Base-by-base conservation (phyloP, 2,797 vertebrate species). In the Leptodactylus fallax region DNA sequence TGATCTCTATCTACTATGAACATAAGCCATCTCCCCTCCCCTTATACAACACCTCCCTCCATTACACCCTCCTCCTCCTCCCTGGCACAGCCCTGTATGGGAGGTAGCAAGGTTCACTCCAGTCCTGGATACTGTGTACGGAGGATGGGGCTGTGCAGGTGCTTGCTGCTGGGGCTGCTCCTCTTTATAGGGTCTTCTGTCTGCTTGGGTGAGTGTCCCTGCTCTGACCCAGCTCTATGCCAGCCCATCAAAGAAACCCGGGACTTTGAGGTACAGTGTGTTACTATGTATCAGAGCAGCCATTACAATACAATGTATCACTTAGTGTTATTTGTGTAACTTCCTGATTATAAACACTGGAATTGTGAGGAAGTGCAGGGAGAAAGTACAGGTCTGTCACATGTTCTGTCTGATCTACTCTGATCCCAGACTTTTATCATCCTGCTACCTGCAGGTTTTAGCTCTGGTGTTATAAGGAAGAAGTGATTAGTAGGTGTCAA, bases 221-320 rank as follows among this genome's bases (percentile, higher is more conserved):
- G 87, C 55, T 72, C 76, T 27, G 82, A 85, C 60, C 87, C 87
- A 8, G 82, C 82, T 53, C 87, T 88, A 7, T 88, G 87, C n/a
- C 21, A 85, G 23, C 82, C 87, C 36, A 85, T 88, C 63, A 27
- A 9, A 53, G 61, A 85, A 12, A 72, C 45, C 45, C 65, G 23
- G 53, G 87, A 88, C 76, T 85, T 80, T 25, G 87, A 88, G 87
- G 87, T 87, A 81, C 56, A 55, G 6, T 83, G 14, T 51, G 49
- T 51, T 65, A 12, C 56, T 63, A 23, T 81, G 25, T 14, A 21
- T 63, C 17, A 58, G 14, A 16, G 14, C 17, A 12, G 53, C n/a
- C n/a, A n/a, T n/a, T n/a, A 7, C 25, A 27, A 81, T 49, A 81
- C 60, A 71, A n/a, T 81, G 19, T 63, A 60, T 81, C 14, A 13